Base-by-base conservation (phyloP, 2,797 vertebrate species). In the Anguilla megastoma region DNA sequence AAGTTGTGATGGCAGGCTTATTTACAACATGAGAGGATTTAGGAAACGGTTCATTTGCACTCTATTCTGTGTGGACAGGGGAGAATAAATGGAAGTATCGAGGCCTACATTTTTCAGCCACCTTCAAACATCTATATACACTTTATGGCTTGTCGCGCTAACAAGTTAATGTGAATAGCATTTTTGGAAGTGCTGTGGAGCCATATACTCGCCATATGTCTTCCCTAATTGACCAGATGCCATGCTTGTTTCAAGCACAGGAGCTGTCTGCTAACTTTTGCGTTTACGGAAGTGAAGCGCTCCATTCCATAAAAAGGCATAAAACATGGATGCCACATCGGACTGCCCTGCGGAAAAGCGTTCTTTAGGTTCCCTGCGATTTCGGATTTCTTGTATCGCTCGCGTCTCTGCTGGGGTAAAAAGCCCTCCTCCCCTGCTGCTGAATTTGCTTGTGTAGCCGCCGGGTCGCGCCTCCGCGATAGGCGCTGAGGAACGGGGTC, bases 151-250 rank as follows among this genome's bases (percentile, higher is more conserved):
- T 76, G 12, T 33, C 33, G 33, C 27, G 30, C 71, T 33, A 16
- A 76, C 30, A 36, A 76, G 71, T 76, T 41, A 36, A 76, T 76
- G 71, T 41, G 71, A 12, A 41, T 36, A 14, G 16, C 30, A 2
- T 76, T 76, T 76, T 18, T 76, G 10, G 12, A 76, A 76, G 10
- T 36, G 71, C 12, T 76, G 2, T 9, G 30, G 33, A 41, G 33
- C 33, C 71, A 18, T 33, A 76, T 76, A 71, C 33, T 41, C 16
- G 33, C 71, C 71, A 76, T 76, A 76, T 76, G 71, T 76, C 71
- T 76, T 76, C 33, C 5, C 33, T 76, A 76, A 76, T 76, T 76
- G 71, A 76, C 33, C 71, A 76, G 33, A 76, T 76, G 71, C 14
- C 33, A 16, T 4, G 12, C 33, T 76, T 33, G 33, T 36, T 76